phyloP scores from a whole-genome alignment of 64 coral and sea anemone genomes.

The Stichodactyla helianthus region DNA sequence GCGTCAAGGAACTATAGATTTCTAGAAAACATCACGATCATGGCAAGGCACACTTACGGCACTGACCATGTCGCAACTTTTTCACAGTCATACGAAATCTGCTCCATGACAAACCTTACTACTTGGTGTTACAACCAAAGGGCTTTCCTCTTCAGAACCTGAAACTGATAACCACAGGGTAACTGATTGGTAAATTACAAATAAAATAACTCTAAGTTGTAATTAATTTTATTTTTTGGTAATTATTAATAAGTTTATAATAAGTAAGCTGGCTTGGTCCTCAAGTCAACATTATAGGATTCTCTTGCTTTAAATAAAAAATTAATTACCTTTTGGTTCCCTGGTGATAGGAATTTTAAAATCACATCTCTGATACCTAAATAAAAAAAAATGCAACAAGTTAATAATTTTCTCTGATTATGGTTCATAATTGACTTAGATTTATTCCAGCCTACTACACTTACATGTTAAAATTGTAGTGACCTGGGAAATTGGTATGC shows the following conservation, averaged over 20 bases:
- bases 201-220: not conserved
- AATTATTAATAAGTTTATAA: not conserved
- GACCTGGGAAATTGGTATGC: conserved; percentile 99
- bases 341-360: conserved; percentile 81
- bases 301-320: no score
- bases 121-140: conserved; percentile 74
- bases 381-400: not conserved
- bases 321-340: conserved; percentile 58
- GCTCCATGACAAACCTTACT: conserved; percentile 88
- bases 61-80: no score
- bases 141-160: conserved; percentile 50
- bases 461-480: conserved; percentile 99
- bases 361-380: conserved; percentile 93
- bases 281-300: no score
- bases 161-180: conserved; percentile 12
- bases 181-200: not conserved
- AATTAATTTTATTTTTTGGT: no score
- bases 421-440: not conserved
- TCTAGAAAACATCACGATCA: no score
- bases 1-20: no score
- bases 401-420: not conserved
- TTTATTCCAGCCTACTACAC: not conserved
- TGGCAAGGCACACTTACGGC: no score
- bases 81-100: no score
- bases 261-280: not conserved